Conservation (phyloP, 2,113 vertebrate genomes). For the Columba livia region DNA sequence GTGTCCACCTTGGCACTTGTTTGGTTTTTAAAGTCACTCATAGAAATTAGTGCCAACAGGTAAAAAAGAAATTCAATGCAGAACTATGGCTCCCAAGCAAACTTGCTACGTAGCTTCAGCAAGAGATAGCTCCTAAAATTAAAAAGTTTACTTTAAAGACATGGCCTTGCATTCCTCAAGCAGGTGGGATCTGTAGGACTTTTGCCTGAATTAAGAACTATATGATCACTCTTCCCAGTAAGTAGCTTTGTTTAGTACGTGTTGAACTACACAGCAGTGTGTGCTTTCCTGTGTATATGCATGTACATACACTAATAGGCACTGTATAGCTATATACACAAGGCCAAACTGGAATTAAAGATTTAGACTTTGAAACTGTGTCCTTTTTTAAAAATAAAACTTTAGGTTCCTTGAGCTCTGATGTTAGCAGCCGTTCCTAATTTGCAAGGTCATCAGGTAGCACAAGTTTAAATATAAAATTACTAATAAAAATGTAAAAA, state of each 20-base stretch:
- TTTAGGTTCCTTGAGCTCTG: constrained; percentile 32
- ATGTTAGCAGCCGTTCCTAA: constrained; percentile 44
- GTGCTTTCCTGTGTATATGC: constrained; percentile 25
- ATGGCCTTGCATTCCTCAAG: not conserved
- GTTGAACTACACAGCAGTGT: not conserved
- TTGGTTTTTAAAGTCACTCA: not conserved
- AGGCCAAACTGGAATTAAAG: constrained; percentile 31
- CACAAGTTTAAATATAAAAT: constrained; percentile 68
- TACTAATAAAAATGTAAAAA: constrained; percentile 66
- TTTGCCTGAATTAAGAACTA: not conserved
- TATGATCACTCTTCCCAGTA: not conserved
- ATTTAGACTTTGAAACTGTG: not conserved
- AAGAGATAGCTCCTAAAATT: not conserved
- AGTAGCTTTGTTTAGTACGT: not conserved
- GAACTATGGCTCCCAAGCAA: constrained; percentile 1
- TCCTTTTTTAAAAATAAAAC: constrained; percentile 33
- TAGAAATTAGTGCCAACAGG: not conserved
- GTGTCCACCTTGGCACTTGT: not conserved
- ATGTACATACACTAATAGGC: not conserved
- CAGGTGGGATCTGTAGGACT: not conserved
- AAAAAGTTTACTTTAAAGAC: not conserved
- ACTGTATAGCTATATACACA: constrained; percentile 19
- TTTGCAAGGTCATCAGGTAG: constrained; percentile 45
- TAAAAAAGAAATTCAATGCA: not conserved
- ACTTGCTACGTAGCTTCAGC: not conserved